Conservation (phyloP, 2,797 vertebrate species). For the Sebastes umbrosus region DNA sequence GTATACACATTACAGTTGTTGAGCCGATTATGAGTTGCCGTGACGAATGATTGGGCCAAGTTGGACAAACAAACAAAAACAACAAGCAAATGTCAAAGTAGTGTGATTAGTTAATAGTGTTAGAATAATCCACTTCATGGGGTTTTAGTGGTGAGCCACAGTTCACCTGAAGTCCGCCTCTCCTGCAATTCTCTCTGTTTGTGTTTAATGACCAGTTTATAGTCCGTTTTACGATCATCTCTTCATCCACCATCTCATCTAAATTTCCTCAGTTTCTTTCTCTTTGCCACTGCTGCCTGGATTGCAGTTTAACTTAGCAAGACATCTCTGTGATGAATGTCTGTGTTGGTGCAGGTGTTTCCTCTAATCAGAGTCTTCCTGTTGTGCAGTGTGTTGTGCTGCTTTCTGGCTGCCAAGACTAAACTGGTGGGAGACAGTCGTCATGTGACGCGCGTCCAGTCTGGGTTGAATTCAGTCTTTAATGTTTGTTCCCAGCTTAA, state of each 20-base stretch:
- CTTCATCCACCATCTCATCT: no score
- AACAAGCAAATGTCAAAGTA: background rate
- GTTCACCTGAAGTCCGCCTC: background rate
- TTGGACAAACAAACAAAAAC: background rate
- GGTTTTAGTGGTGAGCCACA: background rate
- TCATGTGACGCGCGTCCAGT: background rate
- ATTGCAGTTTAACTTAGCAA: no score
- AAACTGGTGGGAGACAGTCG: background rate
- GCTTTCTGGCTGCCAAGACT: no score
- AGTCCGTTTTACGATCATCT: no score
- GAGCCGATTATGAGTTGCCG: no score
- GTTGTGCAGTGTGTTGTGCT: background rate
- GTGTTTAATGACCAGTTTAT: no score
- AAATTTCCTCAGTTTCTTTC: no score
- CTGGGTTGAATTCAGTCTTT: background rate
- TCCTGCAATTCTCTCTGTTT: background rate
- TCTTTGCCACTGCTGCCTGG: no score
- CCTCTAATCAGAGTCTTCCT: background rate
- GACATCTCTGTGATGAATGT: background rate
- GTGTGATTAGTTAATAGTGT: background rate
- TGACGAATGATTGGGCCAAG: background rate
- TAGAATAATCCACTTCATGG: background rate
- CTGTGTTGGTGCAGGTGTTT: background rate
- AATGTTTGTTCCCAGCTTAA: background rate
- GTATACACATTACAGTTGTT: no score